Evolutionary conservation across 2,888 invertebrate genomes (phyloP), one percentile per base, ranked within the genome.

Genomic region (Lathronympha strigana): DNA sequence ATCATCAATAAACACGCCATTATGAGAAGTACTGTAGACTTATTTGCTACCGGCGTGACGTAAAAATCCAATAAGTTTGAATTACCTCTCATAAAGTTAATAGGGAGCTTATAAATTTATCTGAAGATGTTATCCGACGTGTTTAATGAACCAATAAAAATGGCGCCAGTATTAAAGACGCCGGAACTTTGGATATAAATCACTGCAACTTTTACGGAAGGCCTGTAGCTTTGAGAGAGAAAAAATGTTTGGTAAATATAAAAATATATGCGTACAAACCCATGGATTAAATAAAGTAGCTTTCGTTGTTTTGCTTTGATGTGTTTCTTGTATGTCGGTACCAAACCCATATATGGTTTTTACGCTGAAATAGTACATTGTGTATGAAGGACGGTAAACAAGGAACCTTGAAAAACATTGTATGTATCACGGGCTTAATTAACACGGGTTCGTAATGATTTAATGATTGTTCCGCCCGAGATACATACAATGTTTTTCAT

Each of bases 121-220:
- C 58, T 31, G 15, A 17, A 43, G 51, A 15, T 15, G 11, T 47
- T 19, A 64, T 17, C 51, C 28, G 33, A 15, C 36, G 38, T 58
- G 58, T 60, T 64, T 38, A 64, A 64, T 64, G 43, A 64, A 60
- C 64, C 51, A 45, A 53, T 64, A 58, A 64, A 64, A 64, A 60
- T 53, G 45, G 33, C 53, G 45, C 11, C 45, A 5, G 38, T 38
- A 51, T 36, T 31, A 58, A 45, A 19, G 19, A 58, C 25, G 51
- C 23, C 36, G 11, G 19, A 64, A 60, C 58, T 64, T 64, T 13
- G 15, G 19, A 51, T 25, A 64, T 64, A 64, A 64, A 60, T 64
- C 64, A 23, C 47, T 60, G 19, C 45, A 25, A 64, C 58, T 33
- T 58, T 31, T 36, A 36, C 23, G 21, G 23, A 38, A 31, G n/a